These are phyloP conservation scores for Tachyglossus aculeatus DNA, from an alignment of 2,797 vertebrate species.

Conservation along the genomic window DNA sequence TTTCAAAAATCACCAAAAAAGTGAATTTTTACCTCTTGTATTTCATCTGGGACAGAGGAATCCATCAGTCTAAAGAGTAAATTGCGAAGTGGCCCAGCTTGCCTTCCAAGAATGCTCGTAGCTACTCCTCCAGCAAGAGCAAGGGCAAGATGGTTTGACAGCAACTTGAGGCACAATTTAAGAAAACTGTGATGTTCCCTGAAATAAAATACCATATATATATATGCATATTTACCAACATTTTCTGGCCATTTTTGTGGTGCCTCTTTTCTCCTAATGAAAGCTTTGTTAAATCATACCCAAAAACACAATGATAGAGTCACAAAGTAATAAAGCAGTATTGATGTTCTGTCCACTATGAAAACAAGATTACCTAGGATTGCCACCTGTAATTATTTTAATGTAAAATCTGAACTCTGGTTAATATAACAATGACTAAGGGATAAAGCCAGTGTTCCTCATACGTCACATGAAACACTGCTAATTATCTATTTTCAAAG, in stretches of 20 bases:
- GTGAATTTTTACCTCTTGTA: slow-evolving; percentile 78
- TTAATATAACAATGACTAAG: too few species aligned
- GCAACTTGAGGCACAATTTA: slow-evolving; percentile 82
- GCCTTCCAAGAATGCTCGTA: slow-evolving; percentile 84
- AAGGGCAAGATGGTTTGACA: slow-evolving; percentile 84
- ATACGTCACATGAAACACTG: too few species aligned
- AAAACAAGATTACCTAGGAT: too few species aligned
- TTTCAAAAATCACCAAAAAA: too few species aligned
- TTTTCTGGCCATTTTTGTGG: background rate
- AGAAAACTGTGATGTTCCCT: slow-evolving; percentile 85
- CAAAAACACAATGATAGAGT: too few species aligned
- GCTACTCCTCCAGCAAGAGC: slow-evolving; percentile 84
- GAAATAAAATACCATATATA: slow-evolving; percentile 36
- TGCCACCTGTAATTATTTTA: too few species aligned
- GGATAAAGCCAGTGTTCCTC: too few species aligned
- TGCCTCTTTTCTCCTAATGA: slow-evolving; percentile 13
- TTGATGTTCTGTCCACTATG: too few species aligned
- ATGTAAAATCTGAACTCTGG: too few species aligned
- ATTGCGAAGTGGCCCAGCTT: slow-evolving; percentile 83
- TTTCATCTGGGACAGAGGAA: slow-evolving; percentile 85
- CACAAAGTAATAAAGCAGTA: too few species aligned
- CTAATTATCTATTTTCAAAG: too few species aligned
- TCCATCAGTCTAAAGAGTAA: slow-evolving; percentile 84
- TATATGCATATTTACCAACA: background rate
- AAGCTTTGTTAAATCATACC: slow-evolving; percentile 12